Conservation (phyloP, 2,888 invertebrate genomes). For the Heliconius erato region DNA sequence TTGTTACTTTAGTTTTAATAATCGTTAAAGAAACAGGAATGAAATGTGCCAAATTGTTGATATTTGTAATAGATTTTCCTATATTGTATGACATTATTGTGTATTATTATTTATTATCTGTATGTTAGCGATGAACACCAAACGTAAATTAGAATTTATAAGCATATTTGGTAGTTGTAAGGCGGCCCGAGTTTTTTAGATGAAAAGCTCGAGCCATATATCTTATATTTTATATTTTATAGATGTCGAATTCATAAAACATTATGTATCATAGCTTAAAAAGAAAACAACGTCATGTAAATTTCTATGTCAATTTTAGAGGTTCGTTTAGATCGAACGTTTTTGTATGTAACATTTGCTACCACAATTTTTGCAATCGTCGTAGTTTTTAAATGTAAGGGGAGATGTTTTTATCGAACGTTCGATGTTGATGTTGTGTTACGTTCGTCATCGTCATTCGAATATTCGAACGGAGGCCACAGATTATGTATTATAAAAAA, state of each 20-base stretch:
- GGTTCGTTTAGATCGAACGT: constrained; percentile 69
- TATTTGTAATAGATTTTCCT: constrained; percentile 64
- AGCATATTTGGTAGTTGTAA: constrained; percentile 37
- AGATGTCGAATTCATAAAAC: constrained; percentile 79
- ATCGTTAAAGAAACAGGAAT: constrained; percentile 50
- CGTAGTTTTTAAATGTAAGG: constrained; percentile 54
- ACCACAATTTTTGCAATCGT: constrained; percentile 79
- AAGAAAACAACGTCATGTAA: constrained; percentile 70
- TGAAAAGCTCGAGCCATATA: constrained; percentile 42
- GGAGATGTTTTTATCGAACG: constrained; percentile 70
- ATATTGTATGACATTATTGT: constrained; percentile 48
- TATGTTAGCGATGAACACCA: constrained; percentile 74
- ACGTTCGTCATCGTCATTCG: constrained; percentile 50
- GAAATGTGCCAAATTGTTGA: constrained; percentile 83
- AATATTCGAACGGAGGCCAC: constrained; percentile 2
- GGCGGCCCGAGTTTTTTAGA: background rate
- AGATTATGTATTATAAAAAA: background rate
- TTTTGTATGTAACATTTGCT: constrained; percentile 80
- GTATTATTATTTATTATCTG: constrained; percentile 50
- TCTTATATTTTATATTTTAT: constrained; percentile 76
- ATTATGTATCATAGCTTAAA: constrained; percentile 81
- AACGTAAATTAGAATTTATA: constrained; percentile 64
- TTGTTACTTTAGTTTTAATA: constrained; percentile 53
- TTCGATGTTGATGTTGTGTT: constrained; percentile 68
- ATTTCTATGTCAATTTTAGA: constrained; percentile 85